These are phyloP conservation scores for Corvus moneduloides DNA, from an alignment of 2,113 vertebrate species.

Conservation along the genomic window DNA sequence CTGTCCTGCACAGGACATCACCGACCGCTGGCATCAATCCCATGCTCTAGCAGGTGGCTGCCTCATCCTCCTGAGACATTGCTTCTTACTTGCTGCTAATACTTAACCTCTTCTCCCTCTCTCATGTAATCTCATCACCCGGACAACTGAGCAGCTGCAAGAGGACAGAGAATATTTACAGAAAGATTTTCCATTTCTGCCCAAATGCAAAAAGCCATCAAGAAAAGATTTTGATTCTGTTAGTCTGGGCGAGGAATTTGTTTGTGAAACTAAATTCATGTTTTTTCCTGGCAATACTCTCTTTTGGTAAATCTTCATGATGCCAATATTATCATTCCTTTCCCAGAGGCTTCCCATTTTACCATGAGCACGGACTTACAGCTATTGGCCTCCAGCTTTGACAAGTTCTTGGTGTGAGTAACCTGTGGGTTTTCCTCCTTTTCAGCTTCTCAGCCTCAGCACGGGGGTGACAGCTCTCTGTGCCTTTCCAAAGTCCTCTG, in stretches of 20 bases:
- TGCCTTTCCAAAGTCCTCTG: neutral
- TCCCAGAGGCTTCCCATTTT: neutral
- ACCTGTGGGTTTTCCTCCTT: neutral
- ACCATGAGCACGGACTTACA: neutral
- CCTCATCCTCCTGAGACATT: neutral
- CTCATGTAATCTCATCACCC: neutral
- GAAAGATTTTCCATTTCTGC: conserved; percentile 1
- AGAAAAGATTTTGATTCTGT: conserved; percentile 9
- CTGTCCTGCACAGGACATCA: neutral
- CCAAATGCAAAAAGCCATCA: neutral
- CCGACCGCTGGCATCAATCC: rapidly evolving
- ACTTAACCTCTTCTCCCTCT: neutral
- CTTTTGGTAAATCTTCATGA: neutral
- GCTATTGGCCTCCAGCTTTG: neutral
- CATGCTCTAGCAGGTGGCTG: neutral
- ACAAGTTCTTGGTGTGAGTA: neutral
- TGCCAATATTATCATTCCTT: neutral
- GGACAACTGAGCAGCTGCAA: neutral
- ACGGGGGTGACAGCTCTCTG: neutral
- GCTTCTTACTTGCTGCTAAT: neutral
- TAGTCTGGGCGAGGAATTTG: neutral
- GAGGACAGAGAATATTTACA: neutral
- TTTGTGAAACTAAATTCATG: neutral
- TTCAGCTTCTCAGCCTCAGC: neutral
- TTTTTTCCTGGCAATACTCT: neutral